Evolutionary conservation across 2,113 vertebrate species (phyloP).

Genomic region (Dinomys branickii): DNA sequence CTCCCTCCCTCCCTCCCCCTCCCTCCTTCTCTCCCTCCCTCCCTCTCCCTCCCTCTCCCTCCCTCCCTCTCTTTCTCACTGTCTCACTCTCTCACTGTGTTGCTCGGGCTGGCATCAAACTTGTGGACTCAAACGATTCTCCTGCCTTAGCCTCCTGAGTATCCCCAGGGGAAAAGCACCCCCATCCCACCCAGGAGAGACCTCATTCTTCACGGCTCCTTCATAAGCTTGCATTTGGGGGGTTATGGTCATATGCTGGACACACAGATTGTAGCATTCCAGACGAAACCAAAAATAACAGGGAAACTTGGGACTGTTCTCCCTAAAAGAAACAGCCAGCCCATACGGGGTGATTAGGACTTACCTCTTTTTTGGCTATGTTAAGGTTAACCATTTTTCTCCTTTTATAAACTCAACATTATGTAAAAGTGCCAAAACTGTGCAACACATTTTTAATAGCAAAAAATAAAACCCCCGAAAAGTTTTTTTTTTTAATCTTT

Average conservation of each 20-base stretch:
- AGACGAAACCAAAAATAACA: background rate
- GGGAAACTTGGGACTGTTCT: background rate
- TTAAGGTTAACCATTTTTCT: background rate
- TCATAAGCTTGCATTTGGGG: background rate
- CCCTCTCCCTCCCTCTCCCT: too few relatives aligned
- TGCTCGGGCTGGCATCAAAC: background rate
- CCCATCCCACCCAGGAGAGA: background rate
- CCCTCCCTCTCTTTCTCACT: too few relatives aligned
- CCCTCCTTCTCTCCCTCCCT: too few relatives aligned
- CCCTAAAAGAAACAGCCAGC: background rate
- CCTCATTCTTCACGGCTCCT: background rate
- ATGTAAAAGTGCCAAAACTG: background rate
- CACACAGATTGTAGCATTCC: background rate
- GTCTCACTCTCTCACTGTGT: background rate
- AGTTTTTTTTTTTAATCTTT: background rate
- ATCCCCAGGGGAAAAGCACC: background rate
- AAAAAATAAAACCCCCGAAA: background rate
- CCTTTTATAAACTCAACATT: background rate
- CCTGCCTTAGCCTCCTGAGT: background rate
- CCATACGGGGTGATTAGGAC: background rate
- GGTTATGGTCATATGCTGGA: background rate
- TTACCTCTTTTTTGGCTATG: background rate
- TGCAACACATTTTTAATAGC: background rate
- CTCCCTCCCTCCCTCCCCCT: too few relatives aligned
- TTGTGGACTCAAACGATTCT: background rate